These are phyloP conservation scores for Carcinoscorpius rotundicauda DNA, from an alignment of 1,140 invertebrate genomes.

Conservation along the genomic window DNA sequence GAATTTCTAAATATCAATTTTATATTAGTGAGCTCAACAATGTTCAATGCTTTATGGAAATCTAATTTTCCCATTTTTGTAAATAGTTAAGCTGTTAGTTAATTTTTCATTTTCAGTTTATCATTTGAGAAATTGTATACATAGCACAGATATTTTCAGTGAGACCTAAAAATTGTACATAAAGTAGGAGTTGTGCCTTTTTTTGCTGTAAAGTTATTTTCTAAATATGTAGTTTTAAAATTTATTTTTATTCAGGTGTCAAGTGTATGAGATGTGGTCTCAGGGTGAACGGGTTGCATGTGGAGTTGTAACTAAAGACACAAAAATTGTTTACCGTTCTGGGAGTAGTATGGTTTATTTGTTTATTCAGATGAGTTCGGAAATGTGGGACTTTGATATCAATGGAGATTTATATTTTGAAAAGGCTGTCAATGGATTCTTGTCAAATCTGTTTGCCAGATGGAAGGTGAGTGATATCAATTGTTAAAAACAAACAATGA, in stretches of 20 bases:
- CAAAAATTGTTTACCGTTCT: slow-evolving; percentile 92
- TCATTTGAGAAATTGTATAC: too few species aligned
- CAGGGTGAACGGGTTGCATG: slow-evolving; percentile 88
- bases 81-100: too few species aligned
- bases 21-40: too few species aligned
- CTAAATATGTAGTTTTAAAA: slow-evolving; percentile 4
- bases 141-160: too few species aligned
- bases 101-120: too few species aligned
- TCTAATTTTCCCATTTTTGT: too few species aligned
- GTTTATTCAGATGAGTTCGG: slow-evolving; percentile 97
- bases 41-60: too few species aligned
- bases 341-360: slow-evolving; percentile 93
- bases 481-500: slow-evolving; percentile 6
- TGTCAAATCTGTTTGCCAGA: slow-evolving; percentile 91
- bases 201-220: neutral
- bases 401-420: slow-evolving; percentile 85
- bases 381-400: slow-evolving; percentile 99
- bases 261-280: slow-evolving; percentile 90
- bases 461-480: slow-evolving; percentile 61
- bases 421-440: slow-evolving; percentile 85
- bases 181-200: too few species aligned
- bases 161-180: too few species aligned
- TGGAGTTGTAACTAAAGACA: slow-evolving; percentile 88
- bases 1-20: too few species aligned
- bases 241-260: slow-evolving; percentile 41